Conservation (phyloP, 2,888 invertebrate genomes). For the Lasioglossum pauxillum region DNA sequence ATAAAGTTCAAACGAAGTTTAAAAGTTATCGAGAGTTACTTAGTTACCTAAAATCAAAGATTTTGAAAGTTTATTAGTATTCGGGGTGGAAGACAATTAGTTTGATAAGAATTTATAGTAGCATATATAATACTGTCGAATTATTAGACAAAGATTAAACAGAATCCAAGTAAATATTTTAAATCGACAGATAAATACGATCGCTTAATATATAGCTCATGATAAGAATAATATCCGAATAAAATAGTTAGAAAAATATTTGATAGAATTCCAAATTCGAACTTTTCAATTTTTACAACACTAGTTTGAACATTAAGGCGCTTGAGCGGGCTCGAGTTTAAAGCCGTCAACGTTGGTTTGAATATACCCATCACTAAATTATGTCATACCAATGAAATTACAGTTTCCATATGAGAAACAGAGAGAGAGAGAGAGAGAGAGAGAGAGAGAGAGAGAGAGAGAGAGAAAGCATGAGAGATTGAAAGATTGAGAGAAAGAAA, state of each 20-base stretch:
- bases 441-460: constrained; percentile 7
- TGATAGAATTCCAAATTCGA: neutral
- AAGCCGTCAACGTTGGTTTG: neutral
- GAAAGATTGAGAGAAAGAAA: constrained; percentile 23
- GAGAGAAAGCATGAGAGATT: constrained; percentile 26
- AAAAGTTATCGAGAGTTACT: neutral
- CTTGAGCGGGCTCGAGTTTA: neutral
- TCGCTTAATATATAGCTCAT: neutral
- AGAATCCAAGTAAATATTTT: neutral
- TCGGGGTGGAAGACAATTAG: neutral
- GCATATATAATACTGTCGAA: neutral
- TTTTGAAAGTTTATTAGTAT: constrained; percentile 3
- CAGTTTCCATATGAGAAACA: constrained; percentile 43
- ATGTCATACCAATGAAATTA: constrained; percentile 41
- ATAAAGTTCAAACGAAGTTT: neutral
- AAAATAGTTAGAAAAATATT: neutral
- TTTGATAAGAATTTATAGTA: neutral
- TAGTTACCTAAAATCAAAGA: constrained; percentile 6
- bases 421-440: constrained; percentile 22
- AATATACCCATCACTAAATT: constrained; percentile 10
- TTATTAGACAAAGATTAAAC: neutral
- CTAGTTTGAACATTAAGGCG: constrained; percentile 6
- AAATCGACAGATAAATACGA: neutral
- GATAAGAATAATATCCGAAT: neutral
- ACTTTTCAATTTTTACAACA: neutral